Evolutionary conservation across 2,888 invertebrate species (phyloP).

Genomic region (Cryptus viduatorius): DNA sequence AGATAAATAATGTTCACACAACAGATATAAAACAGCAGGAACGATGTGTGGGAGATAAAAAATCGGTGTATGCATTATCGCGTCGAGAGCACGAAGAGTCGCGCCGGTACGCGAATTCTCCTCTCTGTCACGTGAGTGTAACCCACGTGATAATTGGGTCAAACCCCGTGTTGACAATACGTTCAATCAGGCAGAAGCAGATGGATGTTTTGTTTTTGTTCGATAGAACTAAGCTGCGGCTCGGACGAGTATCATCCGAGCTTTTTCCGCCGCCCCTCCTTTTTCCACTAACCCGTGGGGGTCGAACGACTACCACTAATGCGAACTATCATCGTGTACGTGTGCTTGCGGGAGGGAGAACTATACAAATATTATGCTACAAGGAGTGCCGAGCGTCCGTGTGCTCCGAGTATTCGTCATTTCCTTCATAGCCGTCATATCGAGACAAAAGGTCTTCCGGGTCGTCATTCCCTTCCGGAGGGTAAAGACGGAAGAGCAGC

Average conservation of each 20-base stretch:
- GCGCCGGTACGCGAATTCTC: slow-evolving; percentile 33
- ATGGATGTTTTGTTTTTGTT: slow-evolving; percentile 56
- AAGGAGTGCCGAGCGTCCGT: not conserved
- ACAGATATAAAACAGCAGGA: no score
- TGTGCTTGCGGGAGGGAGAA: not conserved
- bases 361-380: slow-evolving; percentile 35
- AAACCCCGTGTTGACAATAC: slow-evolving; percentile 49
- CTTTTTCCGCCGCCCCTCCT: slow-evolving; percentile 11
- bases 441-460: slow-evolving; percentile 11
- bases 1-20: no score
- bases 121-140: slow-evolving; percentile 10
- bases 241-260: slow-evolving; percentile 1
- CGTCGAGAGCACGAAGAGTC: not conserved
- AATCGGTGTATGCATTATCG: not conserved
- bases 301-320: no score
- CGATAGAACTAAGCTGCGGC: slow-evolving; percentile 19
- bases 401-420: slow-evolving; percentile 25
- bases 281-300: not conserved
- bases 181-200: slow-evolving; percentile 52
- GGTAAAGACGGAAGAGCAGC: not conserved
- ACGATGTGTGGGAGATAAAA: no score
- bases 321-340: not conserved
- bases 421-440: slow-evolving; percentile 12
- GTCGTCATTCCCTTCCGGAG: not conserved
- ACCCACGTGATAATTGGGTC: slow-evolving; percentile 47